Percentiles rank a stretch among this genome's conserved stretches.
Evolutionary conservation across 2,797 vertebrate species (phyloP).

Genomic region (Notolepis coatsorum): DNA sequence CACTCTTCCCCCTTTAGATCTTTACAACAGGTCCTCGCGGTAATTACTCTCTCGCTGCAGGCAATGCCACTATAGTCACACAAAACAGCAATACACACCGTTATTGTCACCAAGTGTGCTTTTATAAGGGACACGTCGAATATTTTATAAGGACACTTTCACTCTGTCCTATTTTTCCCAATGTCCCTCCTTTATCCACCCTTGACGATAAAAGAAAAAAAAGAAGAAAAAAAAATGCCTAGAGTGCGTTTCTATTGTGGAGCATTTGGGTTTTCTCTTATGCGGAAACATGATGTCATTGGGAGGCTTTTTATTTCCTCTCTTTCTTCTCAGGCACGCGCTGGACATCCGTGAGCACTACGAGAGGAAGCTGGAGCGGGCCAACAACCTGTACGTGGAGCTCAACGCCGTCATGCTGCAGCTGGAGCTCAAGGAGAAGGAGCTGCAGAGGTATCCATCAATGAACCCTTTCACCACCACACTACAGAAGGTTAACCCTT

Average conservation of each 20-base stretch:
- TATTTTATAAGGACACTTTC: slow-evolving; percentile 25
- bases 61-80: not conserved
- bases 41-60: not conserved
- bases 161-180: slow-evolving; percentile 15
- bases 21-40: not conserved
- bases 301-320: slow-evolving; percentile 49
- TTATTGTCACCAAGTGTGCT: slow-evolving; percentile 11
- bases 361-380: slow-evolving; percentile 93
- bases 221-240: slow-evolving; percentile 39
- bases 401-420: slow-evolving; percentile 96
- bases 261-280: slow-evolving; percentile 50
- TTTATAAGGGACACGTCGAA: no score
- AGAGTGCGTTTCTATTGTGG: slow-evolving; percentile 44
- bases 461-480: no score
- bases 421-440: slow-evolving; percentile 95
- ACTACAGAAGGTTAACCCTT: no score
- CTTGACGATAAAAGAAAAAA: slow-evolving; percentile 25
- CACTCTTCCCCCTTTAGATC: no score
- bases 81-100: not conserved
- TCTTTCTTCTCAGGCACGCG: slow-evolving; percentile 84
- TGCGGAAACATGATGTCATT: slow-evolving; percentile 58
- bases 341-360: slow-evolving; percentile 97
- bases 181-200: slow-evolving; percentile 34
- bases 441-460: slow-evolving; percentile 86
- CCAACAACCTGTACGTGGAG: slow-evolving; percentile 98